Percentiles rank a stretch among this genome's conserved stretches.
phyloP scores from a whole-genome alignment of 1,140 invertebrate genomes.

The Drosophila tani region DNA sequence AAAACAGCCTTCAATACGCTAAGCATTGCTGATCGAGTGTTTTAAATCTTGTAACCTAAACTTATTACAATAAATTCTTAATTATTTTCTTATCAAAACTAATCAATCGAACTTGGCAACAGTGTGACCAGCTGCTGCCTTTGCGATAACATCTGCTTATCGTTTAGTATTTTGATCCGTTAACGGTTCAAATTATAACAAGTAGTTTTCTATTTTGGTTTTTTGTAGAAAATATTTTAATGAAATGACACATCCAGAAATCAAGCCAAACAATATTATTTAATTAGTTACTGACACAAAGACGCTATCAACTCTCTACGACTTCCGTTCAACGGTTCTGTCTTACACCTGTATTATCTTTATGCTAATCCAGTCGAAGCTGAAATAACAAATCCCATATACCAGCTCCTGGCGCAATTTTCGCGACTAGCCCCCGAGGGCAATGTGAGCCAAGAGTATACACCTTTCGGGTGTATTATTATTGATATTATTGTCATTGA shows the following conservation, averaged over 20 bases:
- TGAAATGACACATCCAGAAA: not conserved
- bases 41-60: too few species aligned
- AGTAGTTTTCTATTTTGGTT: not conserved
- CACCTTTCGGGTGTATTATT: constrained; percentile 14
- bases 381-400: not conserved
- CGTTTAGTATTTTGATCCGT: too few species aligned
- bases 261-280: constrained; percentile 15
- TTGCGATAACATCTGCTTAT: too few species aligned
- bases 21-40: too few species aligned
- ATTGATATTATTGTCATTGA: constrained; percentile 21
- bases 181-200: too few species aligned
- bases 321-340: constrained; percentile 27
- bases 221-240: not conserved
- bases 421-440: constrained; percentile 1
- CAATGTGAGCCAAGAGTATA: constrained; percentile 18
- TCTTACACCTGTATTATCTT: not conserved
- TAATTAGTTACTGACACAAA: constrained; percentile 12
- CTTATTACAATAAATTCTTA: too few species aligned
- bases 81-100: too few species aligned
- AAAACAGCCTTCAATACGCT: too few species aligned
- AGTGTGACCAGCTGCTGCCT: too few species aligned
- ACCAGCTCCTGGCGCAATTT: constrained; percentile 30
- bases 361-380: constrained; percentile 12
- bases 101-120: too few species aligned
- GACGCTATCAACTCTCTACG: not conserved